Evolutionary conservation across 2,888 invertebrate species (phyloP), one percentile per base, ranked within the genome.

Genomic region (Rotaria sp.): DNA sequence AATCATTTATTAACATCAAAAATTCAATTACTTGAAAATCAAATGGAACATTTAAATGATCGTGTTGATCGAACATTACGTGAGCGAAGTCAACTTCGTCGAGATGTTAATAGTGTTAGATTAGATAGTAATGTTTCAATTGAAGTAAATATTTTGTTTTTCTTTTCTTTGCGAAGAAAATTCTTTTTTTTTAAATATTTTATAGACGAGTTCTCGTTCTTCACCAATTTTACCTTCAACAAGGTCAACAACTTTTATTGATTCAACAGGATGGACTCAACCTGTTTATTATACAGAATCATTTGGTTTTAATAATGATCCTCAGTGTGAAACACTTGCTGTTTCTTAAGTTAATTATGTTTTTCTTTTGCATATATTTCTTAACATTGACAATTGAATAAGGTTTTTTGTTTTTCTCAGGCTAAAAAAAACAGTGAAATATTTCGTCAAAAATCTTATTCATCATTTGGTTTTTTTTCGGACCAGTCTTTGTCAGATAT

Each of bases 1-100:
- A 80, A 45, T 45, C 41, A n/a, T 45, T 41, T 45, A 13, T 80
- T 80, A 80, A 80, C 45, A 80, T 80, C 80, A n/a, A 80, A 80
- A 45, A 80, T 80, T 26, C 41, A 80, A n/a, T 45, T 45, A 45
- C 41, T 80, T 10, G 80, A 80, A 80, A 26, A 80, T 38, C 80
- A 80, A 80, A 80, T 80, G 45, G 26, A 45, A 45, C 45, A 26
- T 80, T 45, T 80, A 45, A 80, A 80, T 45, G 45, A 80, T 80
- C 80, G 80, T 45, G 35, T 80, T 26, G 80, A 80, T 80, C 45
- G 26, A 45, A 80, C 80, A 13, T 50, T 50, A 50, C 50, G 50
- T 50, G 50, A 50, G 15, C 15, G 50, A 50, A 50, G 50, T 50
- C 50, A 2, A 45, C 4, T 45, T 24, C 80, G 45, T 45, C 41